Evolutionary conservation across 2,113 vertebrate species (phyloP), one percentile per base, ranked within the genome.

Genomic region (Hepsetus odoe): DNA sequence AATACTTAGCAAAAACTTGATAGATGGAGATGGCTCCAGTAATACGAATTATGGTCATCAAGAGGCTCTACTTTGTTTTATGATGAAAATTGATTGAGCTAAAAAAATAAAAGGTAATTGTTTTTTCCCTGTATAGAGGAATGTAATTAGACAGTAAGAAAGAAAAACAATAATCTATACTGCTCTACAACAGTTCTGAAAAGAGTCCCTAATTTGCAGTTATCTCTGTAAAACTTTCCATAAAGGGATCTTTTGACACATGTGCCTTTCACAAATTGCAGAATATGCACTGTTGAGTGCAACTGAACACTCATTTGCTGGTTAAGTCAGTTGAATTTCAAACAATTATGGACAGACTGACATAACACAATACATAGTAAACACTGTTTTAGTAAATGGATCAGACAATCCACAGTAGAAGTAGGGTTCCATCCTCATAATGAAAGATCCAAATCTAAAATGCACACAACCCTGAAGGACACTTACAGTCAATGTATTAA

Each of bases 1-100:
- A 83, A 76, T 51, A 76, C 66, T 72, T 49, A 7, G 32, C 70
- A 77, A 51, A 72, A 73, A 40, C 71, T 42, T 55, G 20, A 68
- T 40, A 42, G 55, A 76, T 80, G 67, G 73, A 80, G 72, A 72
- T 44, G 46, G 44, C 70, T 68, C 18, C 24, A 30, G 44, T 66
- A 76, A 83, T 72, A 80, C 58, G 72, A 83, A 80, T 77, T 73
- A 72, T 69, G 33, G 58, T 68, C 80, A 80, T 83, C 78, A 69
- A 61, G n/a, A 61, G 74, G 58, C 33, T 35, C 72, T 44, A 55
- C 53, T 46, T 80, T 76, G 72, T 58, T 73, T 80, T 76, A 66
- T 80, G 71, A 83, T 80, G 68, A 77, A 66, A 73, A 80, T 53
- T 76, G 73, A 77, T 73, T 40, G 72, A 72, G n/a, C n/a, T n/a